These are phyloP conservation scores for Eumeta japonica DNA, from an alignment of 1,140 invertebrate species.

Conservation along the genomic window DNA sequence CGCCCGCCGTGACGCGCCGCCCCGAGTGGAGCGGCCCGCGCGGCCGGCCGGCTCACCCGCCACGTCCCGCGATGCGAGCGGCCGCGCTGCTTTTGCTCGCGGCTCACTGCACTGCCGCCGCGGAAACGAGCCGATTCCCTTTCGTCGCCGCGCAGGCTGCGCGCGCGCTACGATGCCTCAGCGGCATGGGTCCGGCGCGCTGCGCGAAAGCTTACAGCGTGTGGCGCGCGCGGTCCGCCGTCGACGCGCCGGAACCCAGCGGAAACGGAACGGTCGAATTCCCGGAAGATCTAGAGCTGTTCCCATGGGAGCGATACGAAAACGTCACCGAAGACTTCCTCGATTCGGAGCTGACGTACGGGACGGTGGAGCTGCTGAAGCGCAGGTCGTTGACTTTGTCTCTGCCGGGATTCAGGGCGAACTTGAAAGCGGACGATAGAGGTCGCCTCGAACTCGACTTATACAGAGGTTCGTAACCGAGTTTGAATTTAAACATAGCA, in stretches of 20 bases:
- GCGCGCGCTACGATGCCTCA: constrained; percentile 27
- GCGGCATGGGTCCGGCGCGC: constrained; percentile 30
- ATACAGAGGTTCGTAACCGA: background rate
- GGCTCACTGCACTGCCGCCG: constrained; percentile 5
- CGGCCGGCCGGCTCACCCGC: constrained; percentile 13
- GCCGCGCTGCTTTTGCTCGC: constrained; percentile 30
- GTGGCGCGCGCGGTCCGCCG: constrained; percentile 38
- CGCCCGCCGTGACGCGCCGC: too few relatives aligned
- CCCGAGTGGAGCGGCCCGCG: constrained; percentile 9
- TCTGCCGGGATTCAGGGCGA: constrained; percentile 29
- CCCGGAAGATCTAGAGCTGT: constrained; percentile 23
- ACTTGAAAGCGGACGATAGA: constrained; percentile 35
- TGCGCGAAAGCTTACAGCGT: constrained; percentile 44
- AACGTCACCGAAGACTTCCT: constrained; percentile 33
- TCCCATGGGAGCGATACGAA: constrained; percentile 39
- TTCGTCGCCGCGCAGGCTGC: constrained; percentile 15
- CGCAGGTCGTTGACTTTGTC: constrained; percentile 22
- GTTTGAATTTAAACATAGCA: background rate
- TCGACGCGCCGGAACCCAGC: constrained; percentile 14
- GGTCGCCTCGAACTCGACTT: constrained; percentile 43
- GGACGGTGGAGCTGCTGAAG: constrained; percentile 31
- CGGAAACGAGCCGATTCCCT: background rate
- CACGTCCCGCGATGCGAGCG: constrained; percentile 40
- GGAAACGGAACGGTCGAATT: constrained; percentile 7
- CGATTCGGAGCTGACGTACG: constrained; percentile 30